These are phyloP conservation scores for Varanus salvator DNA, from an alignment of 2,113 vertebrate genomes.

Conservation along the genomic window DNA sequence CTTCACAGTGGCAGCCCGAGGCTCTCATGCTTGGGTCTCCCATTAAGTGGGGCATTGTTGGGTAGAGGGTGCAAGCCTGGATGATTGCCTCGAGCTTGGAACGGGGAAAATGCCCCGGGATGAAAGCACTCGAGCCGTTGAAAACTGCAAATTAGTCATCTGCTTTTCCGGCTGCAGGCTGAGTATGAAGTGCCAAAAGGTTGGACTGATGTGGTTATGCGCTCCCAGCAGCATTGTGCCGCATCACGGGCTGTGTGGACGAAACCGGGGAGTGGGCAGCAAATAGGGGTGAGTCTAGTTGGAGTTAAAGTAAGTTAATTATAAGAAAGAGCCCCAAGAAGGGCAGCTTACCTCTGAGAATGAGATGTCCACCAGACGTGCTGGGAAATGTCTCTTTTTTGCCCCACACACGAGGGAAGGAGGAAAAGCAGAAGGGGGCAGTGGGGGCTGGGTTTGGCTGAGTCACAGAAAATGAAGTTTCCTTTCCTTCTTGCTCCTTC, in stretches of 20 bases:
- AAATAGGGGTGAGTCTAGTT: neutral
- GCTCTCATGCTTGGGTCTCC: too few species aligned
- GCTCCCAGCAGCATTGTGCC: too few species aligned
- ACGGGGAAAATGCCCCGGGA: neutral
- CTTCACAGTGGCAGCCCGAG: neutral
- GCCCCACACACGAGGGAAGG: neutral
- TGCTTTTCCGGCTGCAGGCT: neutral
- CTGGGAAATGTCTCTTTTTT: neutral
- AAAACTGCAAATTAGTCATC: neutral
- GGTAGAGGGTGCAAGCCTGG: neutral
- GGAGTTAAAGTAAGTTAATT: neutral
- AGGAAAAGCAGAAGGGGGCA: neutral
- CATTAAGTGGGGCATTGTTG: neutral
- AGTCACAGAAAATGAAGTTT: slow-evolving; percentile 31
- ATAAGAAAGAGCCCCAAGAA: too few species aligned
- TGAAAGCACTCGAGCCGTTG: too few species aligned
- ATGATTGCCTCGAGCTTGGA: too few species aligned
- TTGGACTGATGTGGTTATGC: neutral
- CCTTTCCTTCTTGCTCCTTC: neutral
- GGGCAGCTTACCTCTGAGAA: slow-evolving; percentile 54
- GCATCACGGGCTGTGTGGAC: neutral
- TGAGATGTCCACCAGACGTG: neutral
- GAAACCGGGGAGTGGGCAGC: neutral
- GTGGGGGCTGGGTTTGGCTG: neutral
- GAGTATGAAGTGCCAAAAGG: neutral